Evolutionary conservation across 2,888 invertebrate genomes (phyloP).

Genomic region (Timema cristinae): DNA sequence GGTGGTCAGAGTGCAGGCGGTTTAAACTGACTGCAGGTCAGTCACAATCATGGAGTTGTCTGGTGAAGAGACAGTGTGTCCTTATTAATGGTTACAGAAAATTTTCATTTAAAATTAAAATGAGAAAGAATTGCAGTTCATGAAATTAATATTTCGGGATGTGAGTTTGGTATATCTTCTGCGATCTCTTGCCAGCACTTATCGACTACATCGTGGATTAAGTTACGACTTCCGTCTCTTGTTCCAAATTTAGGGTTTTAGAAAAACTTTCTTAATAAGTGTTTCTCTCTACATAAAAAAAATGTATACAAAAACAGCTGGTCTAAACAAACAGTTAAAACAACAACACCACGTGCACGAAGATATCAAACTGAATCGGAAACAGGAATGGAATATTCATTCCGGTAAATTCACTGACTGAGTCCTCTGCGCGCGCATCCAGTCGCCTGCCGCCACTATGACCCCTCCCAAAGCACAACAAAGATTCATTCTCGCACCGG

Average conservation of each 20-base stretch:
- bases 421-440: neutral
- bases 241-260: neutral
- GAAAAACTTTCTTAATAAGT: neutral
- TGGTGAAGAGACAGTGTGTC: too few relatives aligned
- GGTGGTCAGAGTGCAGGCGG: too few relatives aligned
- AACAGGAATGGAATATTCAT: conserved; percentile 2
- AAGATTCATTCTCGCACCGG: neutral
- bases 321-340: neutral
- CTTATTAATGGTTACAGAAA: too few relatives aligned
- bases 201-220: neutral
- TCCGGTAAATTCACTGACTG: neutral
- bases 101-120: too few relatives aligned
- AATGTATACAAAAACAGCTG: neutral
- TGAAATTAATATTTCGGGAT: too few relatives aligned
- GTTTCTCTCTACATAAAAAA: neutral
- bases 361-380: neutral
- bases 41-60: too few relatives aligned
- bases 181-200: neutral
- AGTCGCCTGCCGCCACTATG: neutral
- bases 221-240: neutral
- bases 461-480: neutral
- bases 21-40: too few relatives aligned
- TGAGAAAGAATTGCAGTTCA: too few relatives aligned
- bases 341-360: neutral
- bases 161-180: too few relatives aligned